Evolutionary conservation across 2,113 vertebrate genomes (phyloP).

Genomic region (Mirounga angustirostris): DNA sequence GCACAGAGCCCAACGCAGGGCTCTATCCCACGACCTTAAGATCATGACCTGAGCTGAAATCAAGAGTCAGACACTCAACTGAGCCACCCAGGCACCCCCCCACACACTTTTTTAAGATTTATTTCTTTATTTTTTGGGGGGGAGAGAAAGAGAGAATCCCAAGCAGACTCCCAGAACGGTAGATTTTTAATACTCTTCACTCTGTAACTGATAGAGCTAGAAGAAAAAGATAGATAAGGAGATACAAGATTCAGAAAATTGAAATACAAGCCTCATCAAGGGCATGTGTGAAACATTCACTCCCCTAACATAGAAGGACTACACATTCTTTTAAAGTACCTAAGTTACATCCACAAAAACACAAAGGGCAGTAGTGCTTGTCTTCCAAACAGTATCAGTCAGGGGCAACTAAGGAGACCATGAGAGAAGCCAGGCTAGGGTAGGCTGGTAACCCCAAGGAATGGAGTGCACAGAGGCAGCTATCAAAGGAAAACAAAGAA

Average conservation of each 20-base stretch:
- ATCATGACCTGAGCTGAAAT: too few relatives aligned
- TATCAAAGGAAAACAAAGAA: neutral
- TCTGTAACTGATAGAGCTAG: slow-evolving; percentile 29
- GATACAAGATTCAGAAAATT: neutral
- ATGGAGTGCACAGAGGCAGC: neutral
- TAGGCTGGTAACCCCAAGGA: neutral
- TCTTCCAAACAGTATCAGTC: neutral
- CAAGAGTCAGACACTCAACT: neutral
- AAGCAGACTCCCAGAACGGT: neutral
- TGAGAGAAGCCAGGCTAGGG: neutral
- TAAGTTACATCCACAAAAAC: neutral
- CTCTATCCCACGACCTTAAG: too few relatives aligned
- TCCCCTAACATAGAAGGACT: neutral
- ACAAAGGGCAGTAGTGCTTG: neutral
- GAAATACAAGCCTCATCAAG: neutral
- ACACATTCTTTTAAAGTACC: neutral
- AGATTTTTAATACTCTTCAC: neutral
- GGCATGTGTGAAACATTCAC: neutral
- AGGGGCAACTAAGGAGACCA: neutral
- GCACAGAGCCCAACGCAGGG: too few relatives aligned
- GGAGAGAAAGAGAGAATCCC: neutral
- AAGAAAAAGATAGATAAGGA: neutral
- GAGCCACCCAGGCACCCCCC: neutral
- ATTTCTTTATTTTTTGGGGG: neutral
- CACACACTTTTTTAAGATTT: neutral